Evolutionary conservation across 2,113 vertebrate species (phyloP), one percentile per base, ranked within the genome.

Genomic region (Carassius auratus): DNA sequence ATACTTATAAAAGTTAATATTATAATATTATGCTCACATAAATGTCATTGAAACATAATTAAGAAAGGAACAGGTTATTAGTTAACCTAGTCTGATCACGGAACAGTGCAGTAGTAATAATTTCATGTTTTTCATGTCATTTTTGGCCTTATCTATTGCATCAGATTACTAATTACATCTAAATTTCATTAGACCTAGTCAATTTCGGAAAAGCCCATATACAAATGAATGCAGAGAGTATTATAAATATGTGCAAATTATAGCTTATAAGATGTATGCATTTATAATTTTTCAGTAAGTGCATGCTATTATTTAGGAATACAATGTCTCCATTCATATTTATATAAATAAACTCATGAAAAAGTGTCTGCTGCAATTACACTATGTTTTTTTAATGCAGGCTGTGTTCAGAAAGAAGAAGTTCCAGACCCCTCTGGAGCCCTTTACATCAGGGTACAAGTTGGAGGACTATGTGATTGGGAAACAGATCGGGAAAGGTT

Each of bases 391-490:
- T 36, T 69, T 45, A 15, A 13, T 71, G 42, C 90, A 99, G 97
- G 94, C 94, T 0, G 86, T 97, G 50, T 99, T 99, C 78, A 91
- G 88, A 69, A 97, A 95, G 93, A 97, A 95, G 89, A 93, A 89
- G 0, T 93, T 92, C 48, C 94, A 94, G 66, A 92, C 92, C 48
- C 91, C 94, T 0, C 48, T 96, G 85, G 94, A 94, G 85, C 83
- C 91, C 0, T 89, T 92, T 0, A 83, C 87, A 81, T 94, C 94
- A 55, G 97, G 97, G 83, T 97, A 97, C 92, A 95, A 85, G 81
- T 91, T 99, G 91, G 96, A 99, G 33, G 97, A 99, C 1, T 99
- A 98, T 26, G 88, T 95, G 38, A 96, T 98, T 0, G 97, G 97
- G 7, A 95, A 95, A 0, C 93, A 96, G 92, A 92, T 99, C 0